Evolutionary conservation across 2,113 vertebrate genomes (phyloP).

Genomic region (Poeciliopsis turrubarensis): DNA sequence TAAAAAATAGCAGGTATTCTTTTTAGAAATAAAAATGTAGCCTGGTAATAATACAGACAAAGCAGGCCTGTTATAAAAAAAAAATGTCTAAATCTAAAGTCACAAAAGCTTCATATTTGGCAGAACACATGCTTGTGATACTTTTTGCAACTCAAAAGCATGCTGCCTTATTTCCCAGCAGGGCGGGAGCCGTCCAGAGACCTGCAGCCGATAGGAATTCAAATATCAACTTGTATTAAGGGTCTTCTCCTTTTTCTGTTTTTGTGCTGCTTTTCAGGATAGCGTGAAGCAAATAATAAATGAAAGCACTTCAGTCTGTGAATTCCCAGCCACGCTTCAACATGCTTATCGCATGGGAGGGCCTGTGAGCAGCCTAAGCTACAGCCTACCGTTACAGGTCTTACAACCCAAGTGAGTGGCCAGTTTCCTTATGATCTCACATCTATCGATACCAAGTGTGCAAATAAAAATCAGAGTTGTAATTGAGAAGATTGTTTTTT

Average conservation of each 20-base stretch:
- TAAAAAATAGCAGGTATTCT: background rate
- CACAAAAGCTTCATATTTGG: too few relatives aligned
- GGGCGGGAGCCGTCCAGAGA: slow-evolving; percentile 3
- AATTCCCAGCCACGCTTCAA: slow-evolving; percentile 52
- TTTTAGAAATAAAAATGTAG: background rate
- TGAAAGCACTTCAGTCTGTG: slow-evolving; percentile 55
- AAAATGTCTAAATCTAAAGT: background rate
- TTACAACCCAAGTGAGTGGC: slow-evolving; percentile 75
- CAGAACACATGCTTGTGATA: too few relatives aligned
- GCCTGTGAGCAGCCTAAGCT: slow-evolving; percentile 81
- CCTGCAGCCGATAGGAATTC: background rate
- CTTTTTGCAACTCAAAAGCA: background rate
- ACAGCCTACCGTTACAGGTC: slow-evolving; percentile 74
- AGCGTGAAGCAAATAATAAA: slow-evolving; percentile 26
- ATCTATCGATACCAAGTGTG: slow-evolving; percentile 1
- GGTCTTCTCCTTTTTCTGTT: slow-evolving; percentile 15
- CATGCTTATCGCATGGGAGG: slow-evolving; percentile 83
- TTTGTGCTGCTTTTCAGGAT: slow-evolving; percentile 59
- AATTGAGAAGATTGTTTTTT: background rate
- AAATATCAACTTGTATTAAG: slow-evolving; percentile 17
- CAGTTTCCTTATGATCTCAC: background rate
- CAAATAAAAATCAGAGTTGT: background rate
- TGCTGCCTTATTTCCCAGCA: background rate
- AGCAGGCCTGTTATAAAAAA: background rate
- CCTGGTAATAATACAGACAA: background rate